phyloP scores from a whole-genome alignment of 2,888 invertebrate genomes.

The Leptodirus hochenwartii region DNA sequence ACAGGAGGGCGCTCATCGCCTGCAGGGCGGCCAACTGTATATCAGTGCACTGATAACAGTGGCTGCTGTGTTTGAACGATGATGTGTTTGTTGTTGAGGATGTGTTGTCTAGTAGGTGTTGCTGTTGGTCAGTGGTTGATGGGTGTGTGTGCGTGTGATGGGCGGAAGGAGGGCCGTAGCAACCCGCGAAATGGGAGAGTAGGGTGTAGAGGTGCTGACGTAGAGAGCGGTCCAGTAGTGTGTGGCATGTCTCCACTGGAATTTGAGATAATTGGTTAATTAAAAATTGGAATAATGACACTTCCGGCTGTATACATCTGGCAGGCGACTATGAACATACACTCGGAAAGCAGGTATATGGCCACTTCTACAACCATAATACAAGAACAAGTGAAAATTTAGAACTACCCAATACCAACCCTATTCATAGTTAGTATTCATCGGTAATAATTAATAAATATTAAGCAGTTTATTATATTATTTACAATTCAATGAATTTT shows the following conservation, averaged over 20 bases:
- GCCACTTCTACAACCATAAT: no score
- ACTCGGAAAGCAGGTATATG: no score
- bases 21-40: slow-evolving; percentile 36
- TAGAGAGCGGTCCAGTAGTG: slow-evolving; percentile 71
- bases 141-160: slow-evolving; percentile 13
- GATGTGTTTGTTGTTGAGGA: no score
- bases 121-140: slow-evolving; percentile 11
- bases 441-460: no score
- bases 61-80: no score
- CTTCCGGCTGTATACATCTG: no score
- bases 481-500: no score
- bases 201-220: slow-evolving; percentile 76
- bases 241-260: slow-evolving; percentile 72
- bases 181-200: slow-evolving; percentile 89
- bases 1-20: slow-evolving; percentile 91
- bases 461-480: no score
- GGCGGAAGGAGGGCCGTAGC: slow-evolving; percentile 51
- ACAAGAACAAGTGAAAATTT: no score
- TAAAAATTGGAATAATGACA: background rate
- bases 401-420: no score
- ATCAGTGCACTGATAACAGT: slow-evolving; percentile 28
- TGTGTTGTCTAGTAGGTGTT: slow-evolving; percentile 6
- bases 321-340: no score
- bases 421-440: no score
- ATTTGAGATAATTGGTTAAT: slow-evolving; percentile 14